Evolutionary conservation across 2,113 vertebrate genomes (phyloP).

Genomic region (Xiphophorus couchianus): DNA sequence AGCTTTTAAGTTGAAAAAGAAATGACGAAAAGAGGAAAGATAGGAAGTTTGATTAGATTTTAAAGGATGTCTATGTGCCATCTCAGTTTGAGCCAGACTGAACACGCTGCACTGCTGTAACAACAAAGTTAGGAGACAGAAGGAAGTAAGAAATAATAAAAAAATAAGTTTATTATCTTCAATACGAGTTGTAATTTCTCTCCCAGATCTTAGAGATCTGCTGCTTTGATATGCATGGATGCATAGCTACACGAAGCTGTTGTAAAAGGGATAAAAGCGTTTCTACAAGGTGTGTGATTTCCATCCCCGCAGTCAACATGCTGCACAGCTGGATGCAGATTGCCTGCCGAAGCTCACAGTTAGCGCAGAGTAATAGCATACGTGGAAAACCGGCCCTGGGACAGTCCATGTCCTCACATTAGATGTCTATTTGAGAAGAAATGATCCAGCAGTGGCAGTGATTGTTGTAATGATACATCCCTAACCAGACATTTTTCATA

Average conservation of each 20-base stretch:
- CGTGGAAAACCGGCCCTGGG: conserved; percentile 47
- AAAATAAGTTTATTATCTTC: not conserved
- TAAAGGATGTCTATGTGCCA: not conserved
- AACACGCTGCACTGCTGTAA: not conserved
- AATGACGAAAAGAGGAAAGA: not conserved
- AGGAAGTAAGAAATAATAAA: not conserved
- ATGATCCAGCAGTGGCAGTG: conserved; percentile 71
- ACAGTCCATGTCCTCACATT: conserved; percentile 49
- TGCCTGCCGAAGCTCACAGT: conserved; percentile 76
- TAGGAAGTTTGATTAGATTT: not conserved
- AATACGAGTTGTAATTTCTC: conserved; percentile 46
- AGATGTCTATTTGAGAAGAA: conserved; percentile 70
- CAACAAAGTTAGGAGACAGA: not conserved
- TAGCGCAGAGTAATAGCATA: conserved; percentile 76
- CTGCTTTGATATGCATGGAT: conserved; percentile 69
- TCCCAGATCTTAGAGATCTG: conserved; percentile 60
- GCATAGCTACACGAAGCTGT: conserved; percentile 45
- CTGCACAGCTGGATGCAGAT: conserved; percentile 76
- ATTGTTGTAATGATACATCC: conserved; percentile 79
- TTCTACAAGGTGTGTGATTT: conserved; percentile 75
- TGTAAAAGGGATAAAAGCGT: not conserved
- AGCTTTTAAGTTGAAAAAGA: conserved; percentile 33
- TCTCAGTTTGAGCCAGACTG: not conserved
- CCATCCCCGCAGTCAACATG: conserved; percentile 69
- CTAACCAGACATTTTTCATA: conserved; percentile 77